These are phyloP conservation scores for Centropyge bicolor DNA, from an alignment of 2,797 vertebrate genomes.

Conservation along the genomic window DNA sequence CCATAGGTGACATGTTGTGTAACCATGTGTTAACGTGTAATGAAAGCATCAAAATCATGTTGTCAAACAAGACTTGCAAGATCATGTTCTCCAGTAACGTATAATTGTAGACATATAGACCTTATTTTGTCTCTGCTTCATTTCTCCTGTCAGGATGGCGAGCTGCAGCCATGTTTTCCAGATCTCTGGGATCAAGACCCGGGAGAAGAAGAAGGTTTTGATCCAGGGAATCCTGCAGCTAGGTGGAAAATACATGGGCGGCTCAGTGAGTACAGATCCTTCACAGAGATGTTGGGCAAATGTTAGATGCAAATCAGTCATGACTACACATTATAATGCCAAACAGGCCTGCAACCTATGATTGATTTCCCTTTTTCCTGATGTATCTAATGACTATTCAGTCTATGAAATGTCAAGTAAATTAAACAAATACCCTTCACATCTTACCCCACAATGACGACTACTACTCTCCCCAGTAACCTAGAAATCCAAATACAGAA, in stretches of 20 bases:
- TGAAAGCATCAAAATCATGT: not conserved
- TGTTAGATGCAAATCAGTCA: not conserved
- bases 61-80: constrained; percentile 36
- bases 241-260: constrained; percentile 82
- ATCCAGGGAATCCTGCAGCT: constrained; percentile 79
- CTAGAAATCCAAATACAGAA: not conserved
- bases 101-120: fast-evolving
- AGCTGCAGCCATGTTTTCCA: constrained; percentile 69
- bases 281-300: too few relatives aligned
- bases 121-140: not conserved
- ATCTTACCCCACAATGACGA: not conserved
- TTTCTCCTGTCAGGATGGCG: constrained; percentile 68
- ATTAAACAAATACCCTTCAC: not conserved
- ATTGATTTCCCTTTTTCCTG: not conserved
- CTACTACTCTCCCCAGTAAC: not conserved
- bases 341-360: not conserved
- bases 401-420: not conserved
- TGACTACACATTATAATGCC: not conserved
- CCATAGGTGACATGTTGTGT: not conserved
- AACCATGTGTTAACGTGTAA: not conserved
- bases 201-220: constrained; percentile 74
- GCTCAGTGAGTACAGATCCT: constrained; percentile 81
- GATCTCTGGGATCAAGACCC: constrained; percentile 81
- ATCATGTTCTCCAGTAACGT: not conserved
- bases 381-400: not conserved